Percentiles rank a stretch among this genome's conserved stretches.
phyloP scores from a whole-genome alignment of 2,888 invertebrate species.

The Syrphus vitripennis region DNA sequence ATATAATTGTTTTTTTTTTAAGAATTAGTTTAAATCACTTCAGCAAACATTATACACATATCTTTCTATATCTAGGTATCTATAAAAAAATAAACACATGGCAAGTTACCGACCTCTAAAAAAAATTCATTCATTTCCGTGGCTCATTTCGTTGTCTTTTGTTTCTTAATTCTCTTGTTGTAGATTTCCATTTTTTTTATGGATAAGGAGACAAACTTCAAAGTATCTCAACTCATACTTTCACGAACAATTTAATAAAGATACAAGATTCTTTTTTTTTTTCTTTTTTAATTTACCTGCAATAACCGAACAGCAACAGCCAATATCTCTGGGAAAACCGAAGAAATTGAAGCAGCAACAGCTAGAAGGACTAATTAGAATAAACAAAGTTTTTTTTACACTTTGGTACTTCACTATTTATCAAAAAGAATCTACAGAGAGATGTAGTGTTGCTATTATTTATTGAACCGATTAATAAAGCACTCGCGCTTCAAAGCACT shows the following conservation, averaged over 20 bases:
- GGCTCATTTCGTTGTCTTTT: neutral
- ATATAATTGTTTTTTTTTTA: neutral
- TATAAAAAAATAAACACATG: neutral
- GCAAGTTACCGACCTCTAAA: neutral
- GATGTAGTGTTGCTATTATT: neutral
- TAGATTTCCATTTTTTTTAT: neutral
- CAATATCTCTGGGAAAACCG: neutral
- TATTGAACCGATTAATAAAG: constrained; percentile 24
- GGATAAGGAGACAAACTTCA: constrained; percentile 36
- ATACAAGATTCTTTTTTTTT: constrained; percentile 8
- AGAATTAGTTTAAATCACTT: neutral
- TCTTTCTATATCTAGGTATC: neutral
- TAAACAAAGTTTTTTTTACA: constrained; percentile 33
- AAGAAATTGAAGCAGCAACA: neutral
- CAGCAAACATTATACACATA: neutral
- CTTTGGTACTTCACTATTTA: constrained; percentile 15
- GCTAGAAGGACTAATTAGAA: constrained; percentile 9
- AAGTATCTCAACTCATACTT: constrained; percentile 4
- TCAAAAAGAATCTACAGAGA: neutral
- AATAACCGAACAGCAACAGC: constrained; percentile 30
- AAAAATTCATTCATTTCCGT: neutral
- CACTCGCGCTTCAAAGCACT: constrained; percentile 18
- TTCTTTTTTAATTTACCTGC: constrained; percentile 45
- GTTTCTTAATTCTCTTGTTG: neutral
- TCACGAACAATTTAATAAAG: constrained; percentile 21